Evolutionary conservation across 2,888 invertebrate genomes (phyloP).

Genomic region (Cheilosia urbana): DNA sequence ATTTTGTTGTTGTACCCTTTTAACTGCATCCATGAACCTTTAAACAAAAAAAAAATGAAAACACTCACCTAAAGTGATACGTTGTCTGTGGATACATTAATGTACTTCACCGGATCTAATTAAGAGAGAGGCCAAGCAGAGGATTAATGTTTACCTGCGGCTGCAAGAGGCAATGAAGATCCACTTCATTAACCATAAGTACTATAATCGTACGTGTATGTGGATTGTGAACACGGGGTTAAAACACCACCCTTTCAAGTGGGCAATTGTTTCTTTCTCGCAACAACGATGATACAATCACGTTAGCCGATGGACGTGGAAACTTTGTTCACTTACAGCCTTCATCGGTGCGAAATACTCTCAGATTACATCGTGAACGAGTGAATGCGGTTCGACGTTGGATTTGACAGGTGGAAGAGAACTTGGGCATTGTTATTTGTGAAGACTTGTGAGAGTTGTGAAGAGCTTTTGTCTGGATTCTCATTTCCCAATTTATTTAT

Average conservation of each 20-base stretch:
- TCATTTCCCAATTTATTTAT: too few relatives aligned
- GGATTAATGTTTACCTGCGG: conserved; percentile 68
- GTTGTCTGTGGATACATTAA: conserved; percentile 41
- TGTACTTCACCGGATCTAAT: conserved; percentile 66
- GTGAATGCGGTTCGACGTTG: too few relatives aligned
- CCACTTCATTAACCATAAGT: conserved; percentile 67
- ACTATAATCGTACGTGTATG: background rate
- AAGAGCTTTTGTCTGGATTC: too few relatives aligned
- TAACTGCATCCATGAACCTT: conserved; percentile 34
- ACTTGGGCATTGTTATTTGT: too few relatives aligned
- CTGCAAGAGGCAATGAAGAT: conserved; percentile 65
- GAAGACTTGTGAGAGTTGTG: too few relatives aligned
- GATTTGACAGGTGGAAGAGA: too few relatives aligned
- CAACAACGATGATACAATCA: conserved; percentile 61
- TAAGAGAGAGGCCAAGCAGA: conserved; percentile 66
- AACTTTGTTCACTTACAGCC: conserved; percentile 2
- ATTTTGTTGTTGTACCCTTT: conserved; percentile 11
- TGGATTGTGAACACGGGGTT: background rate
- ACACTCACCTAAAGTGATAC: conserved; percentile 52
- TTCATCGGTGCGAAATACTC: background rate
- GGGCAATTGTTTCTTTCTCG: conserved; percentile 58
- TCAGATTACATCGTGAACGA: background rate
- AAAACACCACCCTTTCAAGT: conserved; percentile 44
- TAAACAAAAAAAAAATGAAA: conserved; percentile 43
- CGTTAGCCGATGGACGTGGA: conserved; percentile 48